phyloP scores from a whole-genome alignment of 2,888 invertebrate genomes.

The Gymnosoma rotundatum region DNA sequence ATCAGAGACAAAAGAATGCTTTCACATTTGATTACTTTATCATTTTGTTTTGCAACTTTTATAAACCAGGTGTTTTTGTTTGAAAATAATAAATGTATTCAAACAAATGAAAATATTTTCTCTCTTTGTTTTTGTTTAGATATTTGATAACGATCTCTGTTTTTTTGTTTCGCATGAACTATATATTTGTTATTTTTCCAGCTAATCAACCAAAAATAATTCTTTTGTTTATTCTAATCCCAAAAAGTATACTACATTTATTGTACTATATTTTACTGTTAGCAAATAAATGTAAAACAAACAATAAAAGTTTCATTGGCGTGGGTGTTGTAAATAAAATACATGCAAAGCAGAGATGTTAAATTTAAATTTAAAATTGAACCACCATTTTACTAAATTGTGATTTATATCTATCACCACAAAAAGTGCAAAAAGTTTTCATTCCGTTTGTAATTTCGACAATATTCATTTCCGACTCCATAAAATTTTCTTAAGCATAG shows the following conservation, averaged over 20 bases:
- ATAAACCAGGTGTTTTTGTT: conserved; percentile 50
- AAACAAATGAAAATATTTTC: neutral
- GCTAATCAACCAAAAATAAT: conserved; percentile 64
- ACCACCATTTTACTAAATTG: too few relatives aligned
- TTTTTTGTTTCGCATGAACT: conserved; percentile 48
- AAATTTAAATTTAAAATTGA: too few relatives aligned
- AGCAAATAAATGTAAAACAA: neutral
- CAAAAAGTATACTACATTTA: conserved; percentile 48
- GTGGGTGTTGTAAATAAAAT: neutral
- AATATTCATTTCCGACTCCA: too few relatives aligned
- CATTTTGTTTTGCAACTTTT: conserved; percentile 12
- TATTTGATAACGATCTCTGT: conserved; percentile 27
- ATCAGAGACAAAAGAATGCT: neutral
- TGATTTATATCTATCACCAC: too few relatives aligned
- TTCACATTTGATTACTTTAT: conserved; percentile 3
- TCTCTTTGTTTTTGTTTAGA: neutral
- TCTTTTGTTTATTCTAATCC: conserved; percentile 49
- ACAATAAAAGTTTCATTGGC: conserved; percentile 24
- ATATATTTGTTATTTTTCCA: conserved; percentile 49
- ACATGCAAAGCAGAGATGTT: neutral
- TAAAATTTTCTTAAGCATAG: too few relatives aligned
- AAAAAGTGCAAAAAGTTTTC: too few relatives aligned
- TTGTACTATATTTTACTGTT: conserved; percentile 2
- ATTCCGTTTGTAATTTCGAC: too few relatives aligned
- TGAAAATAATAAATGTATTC: neutral